These are phyloP conservation scores for Saxicola maurus DNA, from an alignment of 2,797 vertebrate genomes.

Conservation along the genomic window DNA sequence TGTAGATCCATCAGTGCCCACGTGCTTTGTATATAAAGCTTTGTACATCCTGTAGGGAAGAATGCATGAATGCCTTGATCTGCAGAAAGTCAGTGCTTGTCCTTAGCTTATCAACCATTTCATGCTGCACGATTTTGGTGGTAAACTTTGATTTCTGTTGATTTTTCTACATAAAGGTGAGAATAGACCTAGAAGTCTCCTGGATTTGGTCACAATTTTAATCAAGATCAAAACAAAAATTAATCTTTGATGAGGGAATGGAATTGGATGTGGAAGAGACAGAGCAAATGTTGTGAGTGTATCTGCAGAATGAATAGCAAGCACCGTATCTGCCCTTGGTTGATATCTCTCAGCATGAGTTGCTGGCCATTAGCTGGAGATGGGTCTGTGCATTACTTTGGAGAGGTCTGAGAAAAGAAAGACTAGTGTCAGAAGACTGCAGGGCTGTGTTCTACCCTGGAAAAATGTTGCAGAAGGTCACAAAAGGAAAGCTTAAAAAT, in stretches of 20 bases:
- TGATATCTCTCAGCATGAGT: neutral
- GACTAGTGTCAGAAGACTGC: neutral
- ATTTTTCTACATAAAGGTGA: neutral
- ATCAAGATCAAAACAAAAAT: neutral
- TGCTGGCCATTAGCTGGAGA: neutral
- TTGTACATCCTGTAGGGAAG: neutral
- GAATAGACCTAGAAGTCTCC: neutral
- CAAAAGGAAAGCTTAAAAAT: neutral
- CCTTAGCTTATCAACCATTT: neutral
- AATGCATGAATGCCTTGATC: neutral
- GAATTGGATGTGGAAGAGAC: neutral
- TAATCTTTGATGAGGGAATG: neutral
- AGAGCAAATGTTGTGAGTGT: neutral
- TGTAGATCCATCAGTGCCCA: neutral
- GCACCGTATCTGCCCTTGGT: neutral
- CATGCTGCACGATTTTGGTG: neutral
- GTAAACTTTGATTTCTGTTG: neutral
- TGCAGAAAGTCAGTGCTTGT: neutral
- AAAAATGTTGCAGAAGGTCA: neutral
- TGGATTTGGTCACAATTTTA: neutral
- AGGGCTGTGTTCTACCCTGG: neutral
- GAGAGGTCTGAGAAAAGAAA: neutral
- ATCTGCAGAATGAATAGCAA: neutral
- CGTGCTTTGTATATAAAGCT: neutral
- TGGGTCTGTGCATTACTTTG: neutral